These are phyloP conservation scores for Tetranychus piercei DNA, from an alignment of 2,888 invertebrate genomes.

Conservation along the genomic window DNA sequence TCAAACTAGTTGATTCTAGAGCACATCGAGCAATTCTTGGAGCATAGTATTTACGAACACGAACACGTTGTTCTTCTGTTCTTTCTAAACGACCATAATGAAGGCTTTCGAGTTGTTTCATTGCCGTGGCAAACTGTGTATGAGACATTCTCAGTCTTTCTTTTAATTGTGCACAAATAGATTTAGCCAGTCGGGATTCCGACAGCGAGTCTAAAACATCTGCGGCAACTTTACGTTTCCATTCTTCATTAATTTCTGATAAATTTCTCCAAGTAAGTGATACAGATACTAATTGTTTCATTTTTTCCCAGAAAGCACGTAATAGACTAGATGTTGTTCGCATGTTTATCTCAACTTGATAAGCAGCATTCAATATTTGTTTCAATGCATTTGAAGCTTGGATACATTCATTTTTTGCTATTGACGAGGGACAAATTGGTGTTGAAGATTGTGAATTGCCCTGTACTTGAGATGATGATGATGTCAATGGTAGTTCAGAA, in stretches of 20 bases:
- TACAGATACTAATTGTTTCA: constrained; percentile 38
- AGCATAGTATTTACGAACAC: constrained; percentile 53
- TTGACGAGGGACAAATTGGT: not conserved
- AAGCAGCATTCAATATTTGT: constrained; percentile 49
- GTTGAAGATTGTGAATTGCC: not conserved
- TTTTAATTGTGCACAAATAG: constrained; percentile 53
- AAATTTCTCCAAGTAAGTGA: constrained; percentile 17
- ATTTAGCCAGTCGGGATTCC: constrained; percentile 48
- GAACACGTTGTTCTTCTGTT: constrained; percentile 55
- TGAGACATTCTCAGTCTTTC: constrained; percentile 57
- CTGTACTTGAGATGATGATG: not conserved
- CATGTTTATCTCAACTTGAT: constrained; percentile 51
- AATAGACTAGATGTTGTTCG: constrained; percentile 46
- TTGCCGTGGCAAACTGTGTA: constrained; percentile 52
- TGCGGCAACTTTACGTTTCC: constrained; percentile 51
- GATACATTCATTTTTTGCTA: not conserved
- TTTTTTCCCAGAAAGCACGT: constrained; percentile 45
- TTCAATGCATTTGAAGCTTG: constrained; percentile 51
- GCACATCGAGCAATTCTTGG: constrained; percentile 61
- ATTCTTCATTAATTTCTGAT: constrained; percentile 33
- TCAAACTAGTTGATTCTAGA: constrained; percentile 61
- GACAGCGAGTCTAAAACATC: constrained; percentile 52
- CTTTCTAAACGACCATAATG: constrained; percentile 52
- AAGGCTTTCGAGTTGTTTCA: constrained; percentile 47
- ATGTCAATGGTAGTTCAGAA: constrained; percentile 2